Conservation (phyloP, 1,140 invertebrate species). For the Carcinoscorpius rotundicauda region DNA sequence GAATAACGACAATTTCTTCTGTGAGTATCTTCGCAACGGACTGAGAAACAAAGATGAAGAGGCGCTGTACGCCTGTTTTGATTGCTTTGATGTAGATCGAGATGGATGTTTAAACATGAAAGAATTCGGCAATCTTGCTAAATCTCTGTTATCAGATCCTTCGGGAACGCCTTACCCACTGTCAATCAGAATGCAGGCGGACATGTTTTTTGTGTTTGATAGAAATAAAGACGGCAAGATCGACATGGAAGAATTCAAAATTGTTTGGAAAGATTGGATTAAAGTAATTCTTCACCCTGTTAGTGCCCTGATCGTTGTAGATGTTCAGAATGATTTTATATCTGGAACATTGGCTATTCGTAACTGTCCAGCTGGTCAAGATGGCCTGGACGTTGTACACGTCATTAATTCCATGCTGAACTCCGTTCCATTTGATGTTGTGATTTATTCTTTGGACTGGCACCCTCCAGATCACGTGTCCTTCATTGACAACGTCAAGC, state of each 20-base stretch:
- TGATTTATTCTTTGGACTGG: constrained; percentile 97
- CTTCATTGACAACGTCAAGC: constrained; percentile 80
- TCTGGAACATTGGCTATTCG: constrained; percentile 83
- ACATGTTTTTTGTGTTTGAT: constrained; percentile 68
- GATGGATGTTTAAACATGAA: constrained; percentile 61
- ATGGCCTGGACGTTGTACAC: constrained; percentile 78
- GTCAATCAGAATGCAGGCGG: constrained; percentile 51
- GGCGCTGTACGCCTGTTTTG: neutral
- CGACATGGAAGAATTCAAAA: constrained; percentile 63
- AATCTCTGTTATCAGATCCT: constrained; percentile 72
- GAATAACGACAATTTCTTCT: neutral
- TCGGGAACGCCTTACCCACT: constrained; percentile 70
- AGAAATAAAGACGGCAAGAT: constrained; percentile 62
- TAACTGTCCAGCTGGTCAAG: constrained; percentile 82
- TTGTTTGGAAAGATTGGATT: constrained; percentile 38
- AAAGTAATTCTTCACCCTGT: constrained; percentile 69
- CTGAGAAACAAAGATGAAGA: neutral
- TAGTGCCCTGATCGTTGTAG: constrained; percentile 83
- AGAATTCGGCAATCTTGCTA: constrained; percentile 67
- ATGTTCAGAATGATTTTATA: constrained; percentile 98
- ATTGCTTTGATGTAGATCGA: constrained; percentile 32
- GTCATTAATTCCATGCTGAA: constrained; percentile 83
- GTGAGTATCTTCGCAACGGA: too few relatives aligned
- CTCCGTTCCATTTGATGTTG: constrained; percentile 69
- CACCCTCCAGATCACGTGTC: constrained; percentile 94